Evolutionary conservation across 2,113 vertebrate genomes (phyloP), one percentile per base, ranked within the genome.

Genomic region (Chaetorhynchus papuensis): DNA sequence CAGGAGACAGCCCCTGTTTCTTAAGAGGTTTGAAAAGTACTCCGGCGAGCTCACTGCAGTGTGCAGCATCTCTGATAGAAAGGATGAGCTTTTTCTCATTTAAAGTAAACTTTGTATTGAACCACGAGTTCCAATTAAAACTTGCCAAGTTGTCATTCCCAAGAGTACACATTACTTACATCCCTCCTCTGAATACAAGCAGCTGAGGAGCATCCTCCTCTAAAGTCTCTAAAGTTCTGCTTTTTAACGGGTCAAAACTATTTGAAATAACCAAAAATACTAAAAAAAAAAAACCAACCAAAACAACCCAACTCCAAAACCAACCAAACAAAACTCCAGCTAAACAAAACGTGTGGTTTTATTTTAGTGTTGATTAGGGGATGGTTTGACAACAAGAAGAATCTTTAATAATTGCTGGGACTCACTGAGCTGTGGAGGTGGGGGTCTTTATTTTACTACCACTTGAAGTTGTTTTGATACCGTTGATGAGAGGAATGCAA

Each of bases 401-500:
- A 42, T 57, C 23, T 50, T 69, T 50, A 61, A 21, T 61, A 60
- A 59, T 83, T 89, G 37, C 35, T 61, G 90, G 42, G 71, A 30
- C 53, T 66, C 47, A 2, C 5, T 10, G 9, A 84, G 39, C 59
- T 74, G 80, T 20, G 16, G 79, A 89, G 88, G 41, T 64, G 35
- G 33, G 30, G 78, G 49, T 54, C 66, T 90, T 49, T 79, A 7
- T 94, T 63, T 97, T 78, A 76, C 45, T 93, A 23, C 79, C 8
- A 19, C 91, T 96, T 93, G 59, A 89, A 87, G 94, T 91, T 77
- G 77, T 95, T 97, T 96, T 94, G 92, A 92, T 97, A 95, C 70
- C 2, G 0, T 47, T 90, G 95, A 93, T 84, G 94, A 86, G 86
- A 93, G 90, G 87, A 86, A 87, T 92, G 89, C 83, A 88, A 56